Conservation (phyloP, 1,140 invertebrate species). For the Bactericera cockerelli region DNA sequence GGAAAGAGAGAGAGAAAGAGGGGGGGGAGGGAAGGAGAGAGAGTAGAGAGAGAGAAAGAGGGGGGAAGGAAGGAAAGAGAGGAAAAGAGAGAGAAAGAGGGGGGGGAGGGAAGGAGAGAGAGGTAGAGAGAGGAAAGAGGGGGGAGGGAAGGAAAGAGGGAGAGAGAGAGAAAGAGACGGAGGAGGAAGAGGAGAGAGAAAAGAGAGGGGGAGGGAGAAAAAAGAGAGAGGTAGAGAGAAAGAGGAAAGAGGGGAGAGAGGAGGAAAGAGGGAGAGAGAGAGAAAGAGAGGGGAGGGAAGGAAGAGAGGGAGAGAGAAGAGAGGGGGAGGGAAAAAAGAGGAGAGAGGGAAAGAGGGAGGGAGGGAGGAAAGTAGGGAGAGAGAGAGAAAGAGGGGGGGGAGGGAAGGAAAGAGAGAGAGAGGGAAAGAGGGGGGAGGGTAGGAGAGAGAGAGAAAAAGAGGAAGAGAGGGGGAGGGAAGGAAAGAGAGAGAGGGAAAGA, state of each 20-base stretch:
- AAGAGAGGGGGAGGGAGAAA: no score
- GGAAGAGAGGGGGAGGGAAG: neutral
- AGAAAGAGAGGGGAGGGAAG: slow-evolving; percentile 1
- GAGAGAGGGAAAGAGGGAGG: neutral
- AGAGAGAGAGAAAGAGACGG: no score
- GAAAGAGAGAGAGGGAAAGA: neutral
- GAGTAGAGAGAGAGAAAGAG: neutral
- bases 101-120: neutral
- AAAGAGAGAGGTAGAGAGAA: no score
- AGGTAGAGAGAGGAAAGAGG: neutral
- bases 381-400: neutral
- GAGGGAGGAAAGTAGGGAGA: neutral
- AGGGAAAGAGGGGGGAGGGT: neutral
- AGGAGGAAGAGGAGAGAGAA: no score
- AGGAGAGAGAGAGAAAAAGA: neutral
- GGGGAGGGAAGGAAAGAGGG: no score
- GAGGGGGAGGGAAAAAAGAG: neutral
- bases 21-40: neutral
- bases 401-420: neutral
- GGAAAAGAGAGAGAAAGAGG: no score
- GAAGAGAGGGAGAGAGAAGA: neutral
- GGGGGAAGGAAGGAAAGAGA: no score
- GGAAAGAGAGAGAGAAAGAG: no score
- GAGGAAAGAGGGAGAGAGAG: neutral
- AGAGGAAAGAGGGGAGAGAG: neutral